Evolutionary conservation across 2,888 invertebrate genomes (phyloP), one percentile per base, ranked within the genome.

Genomic region (Dascillus cervinus): DNA sequence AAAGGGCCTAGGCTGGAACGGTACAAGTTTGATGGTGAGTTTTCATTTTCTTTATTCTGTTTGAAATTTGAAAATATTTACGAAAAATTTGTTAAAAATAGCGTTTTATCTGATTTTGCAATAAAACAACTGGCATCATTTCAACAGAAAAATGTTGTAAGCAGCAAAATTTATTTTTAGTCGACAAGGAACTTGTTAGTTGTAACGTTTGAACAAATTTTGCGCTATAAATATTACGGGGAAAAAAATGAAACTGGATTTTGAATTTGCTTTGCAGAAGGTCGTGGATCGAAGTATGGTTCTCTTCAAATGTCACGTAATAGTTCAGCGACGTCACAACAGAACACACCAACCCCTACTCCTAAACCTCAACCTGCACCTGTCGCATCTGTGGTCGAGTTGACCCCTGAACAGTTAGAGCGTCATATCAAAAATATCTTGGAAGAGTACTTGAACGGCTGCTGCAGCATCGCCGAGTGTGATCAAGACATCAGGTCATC

Each of bases 251-350:
- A n/a, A n/a, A n/a, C n/a, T n/a, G n/a, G n/a, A n/a, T 34, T 13
- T 25, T 15, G 24, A 29, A 30, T 29, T 12, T 24, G 13, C 23
- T 38, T 34, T 46, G 13, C 37, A 62, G 71, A 70, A 44, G 66
- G 67, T 29, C 63, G 72, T 24, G 64, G 67, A 43, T 70, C 74
- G 4, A 65, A 75, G 39, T 73, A 74, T 20, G 72, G 75, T 30
- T 76, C 75, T 24, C 72, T 75, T 37, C 74, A 75, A 37, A 59
- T 71, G 5, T 67, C 67, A 3, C 56, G 66, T 15, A 69, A 67
- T 43, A 68, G 30, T 20, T 40, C 43, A 11, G 19, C 36, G 13
- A 39, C 29, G 23, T 47, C 42, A 44, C 54, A 41, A 44, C 58
- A 25, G 37, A 47, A 32, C 29, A 24, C 35, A 13, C 37, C 39